A percentile compares a stretch with the other conserved stretches of the same genome.
phyloP scores from a whole-genome alignment of 2,113 vertebrate genomes.

The Butorides virescens region DNA sequence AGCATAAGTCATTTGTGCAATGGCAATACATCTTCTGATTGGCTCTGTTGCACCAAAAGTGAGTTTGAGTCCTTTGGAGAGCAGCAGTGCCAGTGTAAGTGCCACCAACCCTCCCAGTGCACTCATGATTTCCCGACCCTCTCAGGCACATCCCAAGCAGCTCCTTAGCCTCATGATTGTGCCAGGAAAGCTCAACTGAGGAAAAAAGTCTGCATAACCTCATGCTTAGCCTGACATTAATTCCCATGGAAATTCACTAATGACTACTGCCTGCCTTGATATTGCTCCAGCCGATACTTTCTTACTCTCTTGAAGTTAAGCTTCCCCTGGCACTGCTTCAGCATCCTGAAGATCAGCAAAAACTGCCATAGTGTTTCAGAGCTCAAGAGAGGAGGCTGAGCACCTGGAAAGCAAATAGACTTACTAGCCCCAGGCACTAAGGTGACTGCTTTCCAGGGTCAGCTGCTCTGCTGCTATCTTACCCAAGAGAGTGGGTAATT shows the following conservation, averaged over 20 bases:
- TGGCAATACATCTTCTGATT: background rate
- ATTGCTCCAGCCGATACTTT: background rate
- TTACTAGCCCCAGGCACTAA: background rate
- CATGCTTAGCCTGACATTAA: background rate
- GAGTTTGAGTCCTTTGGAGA: rapidly evolving
- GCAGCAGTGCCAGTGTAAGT: background rate
- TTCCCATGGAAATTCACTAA: background rate
- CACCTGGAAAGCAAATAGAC: background rate
- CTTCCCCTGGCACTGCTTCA: background rate
- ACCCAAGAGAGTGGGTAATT: background rate
- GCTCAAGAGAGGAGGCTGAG: background rate
- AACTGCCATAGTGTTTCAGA: background rate
- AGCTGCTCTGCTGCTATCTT: background rate
- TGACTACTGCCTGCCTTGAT: no score
- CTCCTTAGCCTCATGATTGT: background rate
- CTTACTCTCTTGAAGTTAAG: background rate
- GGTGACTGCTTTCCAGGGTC: background rate
- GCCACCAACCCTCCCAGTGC: rapidly evolving
- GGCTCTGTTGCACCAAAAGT: background rate
- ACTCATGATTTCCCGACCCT: background rate
- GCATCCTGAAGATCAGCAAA: background rate
- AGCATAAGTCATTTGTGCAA: background rate
- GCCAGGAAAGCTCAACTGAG: background rate
- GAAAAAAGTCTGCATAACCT: background rate
- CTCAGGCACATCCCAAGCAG: background rate